These are phyloP conservation scores for Criorhina ranunculi DNA, from an alignment of 2,888 invertebrate species.

Conservation along the genomic window DNA sequence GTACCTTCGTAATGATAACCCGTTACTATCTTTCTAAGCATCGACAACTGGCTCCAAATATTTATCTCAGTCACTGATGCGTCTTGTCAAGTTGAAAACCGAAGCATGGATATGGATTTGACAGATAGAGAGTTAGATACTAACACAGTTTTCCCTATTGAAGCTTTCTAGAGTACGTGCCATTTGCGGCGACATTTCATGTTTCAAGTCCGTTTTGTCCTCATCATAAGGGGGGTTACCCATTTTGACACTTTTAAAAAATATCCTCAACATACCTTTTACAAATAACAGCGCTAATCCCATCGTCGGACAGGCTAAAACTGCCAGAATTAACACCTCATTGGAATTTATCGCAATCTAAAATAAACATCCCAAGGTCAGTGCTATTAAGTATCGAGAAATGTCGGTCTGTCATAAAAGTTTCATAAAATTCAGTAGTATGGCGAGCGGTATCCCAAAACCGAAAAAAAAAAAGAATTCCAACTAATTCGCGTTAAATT, in stretches of 20 bases:
- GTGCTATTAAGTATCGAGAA: constrained; percentile 70
- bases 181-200: neutral
- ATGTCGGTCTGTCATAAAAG: constrained; percentile 74
- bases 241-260: neutral
- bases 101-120: too few relatives aligned
- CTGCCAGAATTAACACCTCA: constrained; percentile 72
- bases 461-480: constrained; percentile 47
- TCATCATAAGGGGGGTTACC: neutral
- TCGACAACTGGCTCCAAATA: too few relatives aligned
- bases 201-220: neutral
- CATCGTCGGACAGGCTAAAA: constrained; percentile 55
- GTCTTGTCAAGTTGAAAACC: too few relatives aligned
- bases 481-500: constrained; percentile 70
- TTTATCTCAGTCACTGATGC: too few relatives aligned
- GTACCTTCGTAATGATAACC: too few relatives aligned
- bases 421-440: constrained; percentile 67
- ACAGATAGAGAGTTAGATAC: too few relatives aligned
- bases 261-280: neutral
- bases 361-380: constrained; percentile 67
- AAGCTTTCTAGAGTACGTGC: neutral
- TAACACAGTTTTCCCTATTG: too few relatives aligned
- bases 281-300: constrained; percentile 15
- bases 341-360: constrained; percentile 61
- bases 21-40: too few relatives aligned
- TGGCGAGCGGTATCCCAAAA: constrained; percentile 20